Evolutionary conservation across 53 echinoderm and acorn worm genomes (phyloP), one percentile per base, ranked within the genome.

Genomic region (Paracentrotus lividus): DNA sequence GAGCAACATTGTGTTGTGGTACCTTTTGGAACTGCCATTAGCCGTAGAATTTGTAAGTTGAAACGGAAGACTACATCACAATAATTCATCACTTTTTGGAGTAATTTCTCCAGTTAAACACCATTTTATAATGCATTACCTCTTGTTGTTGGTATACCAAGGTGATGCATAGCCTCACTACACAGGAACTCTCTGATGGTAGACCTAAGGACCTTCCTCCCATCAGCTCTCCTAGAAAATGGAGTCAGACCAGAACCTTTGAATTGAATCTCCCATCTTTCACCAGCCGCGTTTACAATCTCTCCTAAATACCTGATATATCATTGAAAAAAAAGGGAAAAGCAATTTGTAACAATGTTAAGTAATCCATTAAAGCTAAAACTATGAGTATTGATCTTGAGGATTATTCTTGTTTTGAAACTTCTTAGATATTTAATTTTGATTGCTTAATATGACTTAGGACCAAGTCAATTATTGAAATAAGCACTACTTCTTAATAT

Each of bases 141-240:
- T 98, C 98, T 96, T 15, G 97, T 97, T 16, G 98, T 96, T 45
- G 98, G 95, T 65, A 98, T 91, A 18, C 98, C 98, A 6, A 98
- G 94, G 85, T 95, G 97, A 91, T 98, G 95, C 97, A 98, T 98
- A 24, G 98, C 98, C 93, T 98, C 98, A 95, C 97, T 97, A 49
- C 98, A 98, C 51, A 98, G 93, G 65, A 98, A 98, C 94, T 98
- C 98, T 47, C 98, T 87, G 77, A 98, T 97, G 69, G 93, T 93
- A 40, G 98, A 98, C 51, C 98, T 94, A 23, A 98, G 93, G 26
- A 98, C 98, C 88, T 97, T 97, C 92, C 97, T 94, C 15, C 98
- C 98, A 88, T 98, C 98, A 16, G 97, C 96, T 21, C 90, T 93
- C 49, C 98, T 93, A 7, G 98, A 98, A 90, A 85, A 98, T 1